Base-by-base conservation (phyloP, 2,797 vertebrate species). In the Gymnopithys bicolor region DNA sequence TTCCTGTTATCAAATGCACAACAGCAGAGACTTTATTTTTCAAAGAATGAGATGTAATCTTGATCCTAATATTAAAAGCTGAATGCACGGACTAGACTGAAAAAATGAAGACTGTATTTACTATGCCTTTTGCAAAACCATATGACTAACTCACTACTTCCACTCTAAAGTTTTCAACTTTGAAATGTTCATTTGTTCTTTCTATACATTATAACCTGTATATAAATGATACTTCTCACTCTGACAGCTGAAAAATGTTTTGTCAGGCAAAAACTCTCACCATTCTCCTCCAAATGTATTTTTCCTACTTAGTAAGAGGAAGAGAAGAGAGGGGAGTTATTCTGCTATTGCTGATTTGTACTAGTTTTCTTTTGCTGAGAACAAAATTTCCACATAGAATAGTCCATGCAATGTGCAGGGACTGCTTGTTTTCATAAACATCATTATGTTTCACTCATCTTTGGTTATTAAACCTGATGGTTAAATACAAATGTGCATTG, bases 41-140 rank as follows among this genome's bases (percentile, higher is more conserved):
- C 53, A 75, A 66, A 88, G 58, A 88, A 88, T 62, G 35, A 92
- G 78, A 87, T 95, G 56, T 69, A 91, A 96, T 97, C 93, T 97
- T 81, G 53, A 78, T 85, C 55, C 55, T 87, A 91, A 91, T 95
- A 94, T 93, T 91, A 81, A 91, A 89, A 94, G 19, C 13, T 8
- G 18, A 86, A 77, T 56, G n/a, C 48, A 92, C 30, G 62, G 91
- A 62, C 49, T 51, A 64, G 27, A 39, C 64, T 62, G 53, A 66
- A 87, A 78, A 70, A 82, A 63, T 55, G 59, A 78, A 85, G 51
- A 37, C 35, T 37, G 28, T 56, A 52, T 83, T 93, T 95, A 52
- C 52, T 55, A 22, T 30, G 22, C 7, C 48, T 82, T 86, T 56
- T 86, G 39, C 53, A 80, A 91, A 85, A 10, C 32, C 25, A 25